These are phyloP conservation scores for Turdus rufiventris DNA, from an alignment of 2,113 vertebrate species.

Conservation along the genomic window DNA sequence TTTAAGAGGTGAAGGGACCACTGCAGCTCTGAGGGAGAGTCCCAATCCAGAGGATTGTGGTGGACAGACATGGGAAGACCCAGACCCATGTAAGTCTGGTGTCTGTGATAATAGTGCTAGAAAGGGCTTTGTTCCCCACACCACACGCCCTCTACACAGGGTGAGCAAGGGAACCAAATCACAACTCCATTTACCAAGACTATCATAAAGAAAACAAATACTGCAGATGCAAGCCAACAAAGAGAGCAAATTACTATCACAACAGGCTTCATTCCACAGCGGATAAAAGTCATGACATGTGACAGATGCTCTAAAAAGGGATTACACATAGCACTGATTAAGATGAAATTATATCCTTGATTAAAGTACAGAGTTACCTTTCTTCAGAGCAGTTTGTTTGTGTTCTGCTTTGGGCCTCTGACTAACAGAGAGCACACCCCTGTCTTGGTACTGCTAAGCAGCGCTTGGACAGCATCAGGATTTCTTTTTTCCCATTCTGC, in stretches of 20 bases:
- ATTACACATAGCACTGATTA: background rate
- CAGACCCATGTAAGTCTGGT: background rate
- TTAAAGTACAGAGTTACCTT: background rate
- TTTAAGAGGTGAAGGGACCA: background rate
- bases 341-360: background rate
- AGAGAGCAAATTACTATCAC: background rate
- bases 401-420: background rate
- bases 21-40: background rate
- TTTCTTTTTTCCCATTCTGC: background rate
- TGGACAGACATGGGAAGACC: background rate
- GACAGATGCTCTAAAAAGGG: background rate
- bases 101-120: background rate
- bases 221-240: background rate
- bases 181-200: background rate
- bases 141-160: background rate
- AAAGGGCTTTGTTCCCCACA: background rate
- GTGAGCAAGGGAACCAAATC: background rate
- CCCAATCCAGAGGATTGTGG: background rate
- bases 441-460: background rate
- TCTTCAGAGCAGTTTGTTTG: background rate
- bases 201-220: background rate
- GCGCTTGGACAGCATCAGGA: background rate
- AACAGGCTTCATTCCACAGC: background rate
- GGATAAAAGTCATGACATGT: background rate
- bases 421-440: background rate